Conservation (phyloP, 2,113 vertebrate genomes). For the Oreochromis niloticus region DNA sequence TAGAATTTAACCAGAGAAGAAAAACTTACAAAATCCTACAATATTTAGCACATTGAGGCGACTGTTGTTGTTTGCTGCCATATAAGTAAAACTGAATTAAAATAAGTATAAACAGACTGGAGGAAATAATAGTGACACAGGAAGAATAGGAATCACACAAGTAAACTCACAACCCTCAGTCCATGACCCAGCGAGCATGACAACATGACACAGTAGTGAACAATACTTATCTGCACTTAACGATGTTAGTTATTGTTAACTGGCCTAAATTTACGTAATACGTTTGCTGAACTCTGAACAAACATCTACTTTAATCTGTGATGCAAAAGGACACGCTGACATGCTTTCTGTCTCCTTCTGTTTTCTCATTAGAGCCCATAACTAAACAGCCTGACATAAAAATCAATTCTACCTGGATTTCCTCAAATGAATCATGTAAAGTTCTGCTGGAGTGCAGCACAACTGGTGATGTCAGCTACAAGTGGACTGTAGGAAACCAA, state of each 20-base stretch:
- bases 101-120: neutral
- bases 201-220: neutral
- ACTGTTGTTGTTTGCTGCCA: neutral
- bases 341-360: neutral
- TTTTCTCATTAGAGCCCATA: slow-evolving; percentile 10
- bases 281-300: neutral
- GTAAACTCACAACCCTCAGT: neutral
- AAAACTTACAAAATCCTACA: neutral
- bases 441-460: no score
- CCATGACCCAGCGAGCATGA: neutral
- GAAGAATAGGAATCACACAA: neutral
- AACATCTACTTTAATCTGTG: neutral
- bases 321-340: neutral
- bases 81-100: neutral
- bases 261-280: neutral
- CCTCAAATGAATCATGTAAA: no score
- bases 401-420: accelerated
- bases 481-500: no score
- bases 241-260: neutral
- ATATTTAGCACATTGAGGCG: neutral
- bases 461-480: no score
- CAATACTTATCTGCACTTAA: neutral
- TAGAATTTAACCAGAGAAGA: neutral
- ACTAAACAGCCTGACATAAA: neutral
- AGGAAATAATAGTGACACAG: neutral